Evolutionary conservation across 2,113 vertebrate species (phyloP).

Genomic region (Ptilorrhoa leucosticta): DNA sequence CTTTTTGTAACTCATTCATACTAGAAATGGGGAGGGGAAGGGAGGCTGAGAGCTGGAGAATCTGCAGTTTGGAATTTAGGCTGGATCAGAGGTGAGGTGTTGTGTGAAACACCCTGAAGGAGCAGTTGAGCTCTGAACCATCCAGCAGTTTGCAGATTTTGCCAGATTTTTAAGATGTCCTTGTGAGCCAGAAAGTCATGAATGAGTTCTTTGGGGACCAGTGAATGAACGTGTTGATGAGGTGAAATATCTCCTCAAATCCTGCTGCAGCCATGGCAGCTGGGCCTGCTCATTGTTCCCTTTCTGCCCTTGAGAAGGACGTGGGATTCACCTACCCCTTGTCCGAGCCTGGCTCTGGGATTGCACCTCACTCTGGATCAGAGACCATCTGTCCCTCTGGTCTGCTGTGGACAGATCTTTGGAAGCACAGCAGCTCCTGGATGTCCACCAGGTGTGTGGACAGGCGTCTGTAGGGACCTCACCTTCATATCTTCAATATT

Average conservation of each 20-base stretch:
- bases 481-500: neutral
- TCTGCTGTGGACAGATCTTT: neutral
- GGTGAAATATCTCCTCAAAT: neutral
- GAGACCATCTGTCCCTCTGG: neutral
- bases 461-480: neutral
- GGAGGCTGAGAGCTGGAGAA: neutral
- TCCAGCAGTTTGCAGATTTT: neutral
- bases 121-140: neutral
- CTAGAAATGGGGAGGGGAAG: neutral
- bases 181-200: neutral
- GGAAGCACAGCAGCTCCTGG: neutral
- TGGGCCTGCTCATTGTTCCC: neutral
- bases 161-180: neutral
- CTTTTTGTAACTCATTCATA: constrained; percentile 28
- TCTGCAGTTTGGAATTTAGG: neutral
- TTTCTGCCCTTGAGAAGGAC: neutral
- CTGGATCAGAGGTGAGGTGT: neutral
- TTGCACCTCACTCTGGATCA: neutral
- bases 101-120: neutral
- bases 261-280: neutral
- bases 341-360: neutral
- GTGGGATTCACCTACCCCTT: neutral
- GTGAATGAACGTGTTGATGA: neutral
- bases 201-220: neutral
- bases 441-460: neutral